Evolutionary conservation across 2,888 invertebrate species (phyloP).

Genomic region (Ramazzottius varieornatus): DNA sequence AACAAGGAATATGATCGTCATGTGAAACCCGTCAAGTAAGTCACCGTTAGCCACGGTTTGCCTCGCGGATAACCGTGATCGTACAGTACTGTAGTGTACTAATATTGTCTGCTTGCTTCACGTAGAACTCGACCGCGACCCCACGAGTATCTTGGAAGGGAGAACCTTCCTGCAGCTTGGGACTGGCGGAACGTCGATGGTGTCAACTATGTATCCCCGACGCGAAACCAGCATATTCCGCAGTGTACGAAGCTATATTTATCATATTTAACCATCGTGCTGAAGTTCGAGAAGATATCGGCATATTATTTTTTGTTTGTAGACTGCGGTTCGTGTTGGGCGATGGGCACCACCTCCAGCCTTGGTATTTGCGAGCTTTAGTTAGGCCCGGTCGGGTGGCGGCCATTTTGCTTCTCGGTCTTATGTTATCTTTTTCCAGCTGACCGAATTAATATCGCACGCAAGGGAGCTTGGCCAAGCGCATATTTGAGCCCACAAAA

Average conservation of each 20-base stretch:
- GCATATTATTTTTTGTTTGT: slow-evolving; percentile 9
- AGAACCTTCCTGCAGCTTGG: slow-evolving; percentile 19
- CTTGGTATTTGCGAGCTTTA: too few relatives aligned
- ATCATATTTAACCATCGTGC: neutral
- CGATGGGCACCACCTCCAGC: slow-evolving; percentile 26
- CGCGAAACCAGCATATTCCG: slow-evolving; percentile 28
- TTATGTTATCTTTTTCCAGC: slow-evolving; percentile 27
- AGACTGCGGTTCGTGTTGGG: slow-evolving; percentile 30
- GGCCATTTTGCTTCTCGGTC: too few relatives aligned
- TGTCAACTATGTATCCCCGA: slow-evolving; percentile 23
- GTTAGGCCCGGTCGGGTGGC: too few relatives aligned
- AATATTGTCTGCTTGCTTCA: neutral
- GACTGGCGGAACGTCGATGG: slow-evolving; percentile 27
- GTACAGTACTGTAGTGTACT: too few relatives aligned
- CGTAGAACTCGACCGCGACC: slow-evolving; percentile 13
- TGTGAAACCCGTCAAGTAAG: neutral
- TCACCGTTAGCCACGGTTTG: neutral
- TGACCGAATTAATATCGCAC: slow-evolving; percentile 26
- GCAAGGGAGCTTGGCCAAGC: slow-evolving; percentile 25
- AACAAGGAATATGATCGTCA: neutral
- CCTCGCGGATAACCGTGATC: neutral
- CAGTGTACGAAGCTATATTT: slow-evolving; percentile 16
- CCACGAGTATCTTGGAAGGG: slow-evolving; percentile 13
- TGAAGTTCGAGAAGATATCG: too few relatives aligned
- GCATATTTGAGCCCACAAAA: slow-evolving; percentile 24